Base-by-base conservation (phyloP, 2,888 invertebrate species). In the Exephanes ischioxanthus region DNA sequence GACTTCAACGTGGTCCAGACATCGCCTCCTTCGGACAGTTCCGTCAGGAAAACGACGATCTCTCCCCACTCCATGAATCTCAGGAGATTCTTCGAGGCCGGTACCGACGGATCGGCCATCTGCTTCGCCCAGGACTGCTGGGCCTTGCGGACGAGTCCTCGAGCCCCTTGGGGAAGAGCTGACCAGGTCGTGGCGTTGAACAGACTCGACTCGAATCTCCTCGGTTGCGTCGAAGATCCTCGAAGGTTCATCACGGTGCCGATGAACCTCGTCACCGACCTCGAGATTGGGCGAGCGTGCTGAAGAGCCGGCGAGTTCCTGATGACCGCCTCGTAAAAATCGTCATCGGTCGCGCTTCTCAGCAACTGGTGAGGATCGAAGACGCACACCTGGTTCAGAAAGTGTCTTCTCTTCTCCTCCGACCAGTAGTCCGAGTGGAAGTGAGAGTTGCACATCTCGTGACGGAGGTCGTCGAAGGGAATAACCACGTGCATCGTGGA, bases 331-430 rank as follows among this genome's bases (percentile, higher is more conserved):
- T 90, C 76, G 89, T 84, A 86, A 72, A 90, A 92, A 55, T 91
- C 90, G 7, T 90, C 88, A 66, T 91, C 92, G 14, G 93, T 92
- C 33, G 89, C 86, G 6, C 89, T 88, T 26, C 84, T 89, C 67
- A 93, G 58, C n/a, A 93, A 68, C 66, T 93, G 92, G 71, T 89
- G 86, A 11, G 89, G 88, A 84, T 93, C 92, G 84, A 92, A 92
- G 9, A 90, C 89, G 55, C 93, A 93, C n/a, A 93, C n/a, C 58
- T 89, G 87, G 3, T 87, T 85, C 14, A 93, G 73, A 66, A 92
- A 93, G 30, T 83, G 88, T 33, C 72, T 89, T 11, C 88, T 87
- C 11, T 86, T 87, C 5, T 83, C 77, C 26, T 84, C 76, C 19
- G 77, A 86, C 93, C 93, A 93, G 68, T 89, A 92, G 58, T 70